A percentile compares a stretch with the other conserved stretches of the same genome.
These are phyloP conservation scores for Sphaerophoria rueppellii DNA, from an alignment of 2,888 invertebrate species.

Conservation along the genomic window DNA sequence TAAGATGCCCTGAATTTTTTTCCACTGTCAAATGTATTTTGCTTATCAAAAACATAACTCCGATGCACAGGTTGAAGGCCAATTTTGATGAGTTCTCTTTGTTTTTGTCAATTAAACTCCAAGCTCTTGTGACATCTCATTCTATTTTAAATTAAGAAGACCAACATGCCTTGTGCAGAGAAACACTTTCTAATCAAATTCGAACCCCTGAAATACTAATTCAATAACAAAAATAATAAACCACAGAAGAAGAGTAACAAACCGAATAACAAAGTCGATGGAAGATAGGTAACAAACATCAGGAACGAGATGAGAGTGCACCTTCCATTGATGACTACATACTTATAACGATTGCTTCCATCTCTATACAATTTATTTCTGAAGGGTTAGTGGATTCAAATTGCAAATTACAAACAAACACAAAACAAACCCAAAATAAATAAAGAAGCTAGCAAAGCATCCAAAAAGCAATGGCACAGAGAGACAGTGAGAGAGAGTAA, in stretches of 20 bases:
- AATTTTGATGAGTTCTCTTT: background rate
- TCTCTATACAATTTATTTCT: constrained; percentile 18
- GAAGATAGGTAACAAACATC: constrained; percentile 2
- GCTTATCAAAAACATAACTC: too few species aligned
- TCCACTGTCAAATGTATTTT: too few species aligned
- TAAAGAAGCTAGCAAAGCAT: background rate
- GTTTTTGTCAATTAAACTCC: constrained; percentile 13
- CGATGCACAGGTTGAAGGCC: too few species aligned
- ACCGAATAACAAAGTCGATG: constrained; percentile 14
- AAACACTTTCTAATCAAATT: constrained; percentile 43
- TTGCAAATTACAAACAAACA: constrained; percentile 57
- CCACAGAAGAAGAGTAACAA: constrained; percentile 22
- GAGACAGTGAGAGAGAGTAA: background rate
- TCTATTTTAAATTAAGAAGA: constrained; percentile 11
- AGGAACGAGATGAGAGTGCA: background rate
- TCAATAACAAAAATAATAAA: constrained; percentile 47
- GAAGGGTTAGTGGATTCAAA: constrained; percentile 25
- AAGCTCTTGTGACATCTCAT: background rate
- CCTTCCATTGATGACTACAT: background rate
- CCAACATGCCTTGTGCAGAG: constrained; percentile 5
- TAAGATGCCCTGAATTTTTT: too few species aligned
- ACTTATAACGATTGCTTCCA: constrained; percentile 5
- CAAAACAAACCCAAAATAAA: constrained; percentile 42
- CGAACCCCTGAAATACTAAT: constrained; percentile 19
- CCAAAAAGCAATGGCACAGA: background rate